These are phyloP conservation scores for Picathartes gymnocephalus DNA, from an alignment of 2,113 vertebrate genomes.

Conservation along the genomic window DNA sequence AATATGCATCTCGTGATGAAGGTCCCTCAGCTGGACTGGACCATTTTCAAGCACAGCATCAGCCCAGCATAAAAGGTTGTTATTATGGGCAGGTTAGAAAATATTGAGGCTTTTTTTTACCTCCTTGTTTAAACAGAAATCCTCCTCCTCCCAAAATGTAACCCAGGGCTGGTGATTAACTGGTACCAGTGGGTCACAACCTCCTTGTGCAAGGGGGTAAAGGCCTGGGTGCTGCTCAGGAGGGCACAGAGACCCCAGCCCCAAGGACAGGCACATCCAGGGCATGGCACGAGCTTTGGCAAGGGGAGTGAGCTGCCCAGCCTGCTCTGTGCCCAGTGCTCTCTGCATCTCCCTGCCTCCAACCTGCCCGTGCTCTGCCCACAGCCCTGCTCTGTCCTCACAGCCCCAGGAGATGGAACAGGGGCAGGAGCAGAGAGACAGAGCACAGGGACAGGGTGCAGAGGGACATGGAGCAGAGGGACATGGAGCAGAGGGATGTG, in stretches of 20 bases:
- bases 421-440: not conserved
- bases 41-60: conserved; percentile 65
- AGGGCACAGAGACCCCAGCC: not conserved
- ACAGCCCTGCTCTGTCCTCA: not conserved
- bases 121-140: not conserved
- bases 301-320: not conserved
- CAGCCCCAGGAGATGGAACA: not conserved
- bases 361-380: not conserved
- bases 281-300: not conserved
- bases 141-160: not conserved
- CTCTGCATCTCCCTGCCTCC: not conserved
- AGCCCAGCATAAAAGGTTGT: conserved; percentile 35
- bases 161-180: not conserved
- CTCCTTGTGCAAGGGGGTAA: not conserved
- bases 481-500: not conserved
- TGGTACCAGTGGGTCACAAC: not conserved
- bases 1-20: conserved; percentile 67
- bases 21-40: conserved; percentile 61
- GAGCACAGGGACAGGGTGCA: not conserved
- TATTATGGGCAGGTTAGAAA: conserved; percentile 40
- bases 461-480: not conserved
- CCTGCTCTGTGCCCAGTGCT: fast-evolving
- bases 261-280: not conserved
- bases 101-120: not conserved
- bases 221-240: not conserved